Conservation (phyloP, 2,797 vertebrate species). For the Bradypodion ventrale region DNA sequence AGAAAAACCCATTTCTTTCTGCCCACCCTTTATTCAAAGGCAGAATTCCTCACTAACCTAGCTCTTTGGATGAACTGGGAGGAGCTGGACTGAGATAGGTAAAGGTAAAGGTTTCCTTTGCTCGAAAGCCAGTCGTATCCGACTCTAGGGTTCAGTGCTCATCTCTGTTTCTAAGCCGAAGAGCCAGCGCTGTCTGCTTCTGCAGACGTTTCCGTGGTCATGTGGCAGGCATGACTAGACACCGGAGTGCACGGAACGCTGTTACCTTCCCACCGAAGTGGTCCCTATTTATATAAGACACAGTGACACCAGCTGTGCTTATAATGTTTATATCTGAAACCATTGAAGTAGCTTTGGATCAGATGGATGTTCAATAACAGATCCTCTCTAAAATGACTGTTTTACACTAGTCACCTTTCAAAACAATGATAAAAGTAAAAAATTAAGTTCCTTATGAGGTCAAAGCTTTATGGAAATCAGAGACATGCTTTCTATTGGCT, state of each 20-base stretch:
- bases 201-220: too few species aligned
- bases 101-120: too few species aligned
- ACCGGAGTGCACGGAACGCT: too few species aligned
- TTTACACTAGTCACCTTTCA: background rate
- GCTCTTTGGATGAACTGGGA: conserved; percentile 13
- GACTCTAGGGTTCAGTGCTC: too few species aligned
- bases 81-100: background rate
- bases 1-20: background rate
- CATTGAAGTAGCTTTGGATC: background rate
- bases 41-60: background rate
- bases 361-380: background rate
- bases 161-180: too few species aligned
- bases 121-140: too few species aligned
- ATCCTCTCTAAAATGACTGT: background rate
- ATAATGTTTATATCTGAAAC: background rate
- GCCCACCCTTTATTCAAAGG: conserved; percentile 1
- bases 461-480: background rate
- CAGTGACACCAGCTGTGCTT: background rate
- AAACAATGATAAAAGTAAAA: background rate
- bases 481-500: background rate
- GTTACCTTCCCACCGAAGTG: too few species aligned
- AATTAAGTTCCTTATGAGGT: background rate
- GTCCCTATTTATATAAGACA: too few species aligned
- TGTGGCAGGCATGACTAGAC: too few species aligned
- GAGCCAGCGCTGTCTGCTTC: too few species aligned